Evolutionary conservation across 2,888 invertebrate species (phyloP), one percentile per base, ranked within the genome.

Genomic region (Amphipyra tragopoginis): DNA sequence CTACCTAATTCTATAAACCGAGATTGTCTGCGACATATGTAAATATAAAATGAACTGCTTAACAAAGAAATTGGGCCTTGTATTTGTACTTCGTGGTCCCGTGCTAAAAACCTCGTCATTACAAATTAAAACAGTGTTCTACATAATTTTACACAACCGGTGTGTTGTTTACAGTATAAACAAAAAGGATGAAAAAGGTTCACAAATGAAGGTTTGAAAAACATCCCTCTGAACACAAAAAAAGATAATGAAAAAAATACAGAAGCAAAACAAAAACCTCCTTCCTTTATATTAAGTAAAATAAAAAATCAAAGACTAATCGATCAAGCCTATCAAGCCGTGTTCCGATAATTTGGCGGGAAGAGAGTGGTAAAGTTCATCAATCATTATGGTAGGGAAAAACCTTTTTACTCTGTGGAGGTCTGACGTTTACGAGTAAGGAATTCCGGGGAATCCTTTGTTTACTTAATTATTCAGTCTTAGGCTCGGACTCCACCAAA

Each of bases 331-430:
- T n/a, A 29, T 70, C 65, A 70, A 54, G 14, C 42, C 15, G 38
- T 44, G 47, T 48, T 45, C 26, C 14, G n/a, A 34, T 51, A 51
- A 72, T 64, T 58, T 65, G 50, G 26, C 15, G 38, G 9, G 14
- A 21, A 44, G 29, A 29, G 5, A 29, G 39, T 57, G 15, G 39
- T 33, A 0, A 53, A 44, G 33, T 53, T 48, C 66, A 72, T 70
- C 67, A 72, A 72, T 71, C 72, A 71, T 11, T n/a, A n/a, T 26
- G 5, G n/a, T 13, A 0, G 40, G 14, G 15, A n/a, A 48, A 48
- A 58, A 43, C 13, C 50, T 39, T 56, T 67, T 42, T 15, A 33
- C 14, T 34, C 15, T 65, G n/a, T 29, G 44, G 5, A 29, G 15
- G 39, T 11, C 33, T 44, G 45, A 57, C 10, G n/a, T 51, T 43